Evolutionary conservation across 2,113 vertebrate species (phyloP).

Genomic region (Paracanthobrama guichenoti): DNA sequence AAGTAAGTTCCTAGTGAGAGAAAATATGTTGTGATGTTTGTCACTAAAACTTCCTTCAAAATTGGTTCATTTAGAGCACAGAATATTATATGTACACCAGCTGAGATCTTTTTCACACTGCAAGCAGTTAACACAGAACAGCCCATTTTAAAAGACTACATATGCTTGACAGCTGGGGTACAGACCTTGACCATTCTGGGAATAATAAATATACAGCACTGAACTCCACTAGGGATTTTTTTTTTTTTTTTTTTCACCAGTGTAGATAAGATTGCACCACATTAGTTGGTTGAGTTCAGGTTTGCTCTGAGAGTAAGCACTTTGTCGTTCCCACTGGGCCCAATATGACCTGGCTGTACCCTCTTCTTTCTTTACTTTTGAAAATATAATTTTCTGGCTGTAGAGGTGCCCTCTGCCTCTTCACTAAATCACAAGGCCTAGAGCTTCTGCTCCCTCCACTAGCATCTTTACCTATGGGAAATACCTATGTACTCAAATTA

Average conservation of each 20-base stretch:
- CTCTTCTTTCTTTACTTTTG: conserved; percentile 22
- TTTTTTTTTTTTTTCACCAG: conserved; percentile 4
- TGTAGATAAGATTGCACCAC: conserved; percentile 12
- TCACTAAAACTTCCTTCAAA: neutral
- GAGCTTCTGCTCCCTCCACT: conserved; percentile 20
- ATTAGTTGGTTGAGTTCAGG: conserved; percentile 14
- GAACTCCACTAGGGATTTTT: conserved; percentile 33
- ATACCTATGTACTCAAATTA: conserved; percentile 23
- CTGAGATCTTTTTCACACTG: conserved; percentile 2
- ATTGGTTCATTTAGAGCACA: neutral
- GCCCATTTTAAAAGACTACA: conserved; percentile 15
- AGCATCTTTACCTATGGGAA: conserved; percentile 10
- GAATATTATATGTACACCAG: neutral
- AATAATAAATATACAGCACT: conserved; percentile 23
- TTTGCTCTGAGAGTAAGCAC: conserved; percentile 33
- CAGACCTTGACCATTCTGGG: neutral
- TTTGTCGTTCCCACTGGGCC: conserved; percentile 19
- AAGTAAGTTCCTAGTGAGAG: neutral
- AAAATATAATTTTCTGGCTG: conserved; percentile 29
- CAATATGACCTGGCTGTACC: conserved; percentile 40
- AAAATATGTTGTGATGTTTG: conserved; percentile 5
- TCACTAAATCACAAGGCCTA: conserved; percentile 11
- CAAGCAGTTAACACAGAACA: neutral
- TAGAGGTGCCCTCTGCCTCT: conserved; percentile 44
- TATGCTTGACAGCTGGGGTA: neutral